Evolutionary conservation across 2,888 invertebrate species (phyloP), one percentile per base, ranked within the genome.

Genomic region (Plutella xylostella): DNA sequence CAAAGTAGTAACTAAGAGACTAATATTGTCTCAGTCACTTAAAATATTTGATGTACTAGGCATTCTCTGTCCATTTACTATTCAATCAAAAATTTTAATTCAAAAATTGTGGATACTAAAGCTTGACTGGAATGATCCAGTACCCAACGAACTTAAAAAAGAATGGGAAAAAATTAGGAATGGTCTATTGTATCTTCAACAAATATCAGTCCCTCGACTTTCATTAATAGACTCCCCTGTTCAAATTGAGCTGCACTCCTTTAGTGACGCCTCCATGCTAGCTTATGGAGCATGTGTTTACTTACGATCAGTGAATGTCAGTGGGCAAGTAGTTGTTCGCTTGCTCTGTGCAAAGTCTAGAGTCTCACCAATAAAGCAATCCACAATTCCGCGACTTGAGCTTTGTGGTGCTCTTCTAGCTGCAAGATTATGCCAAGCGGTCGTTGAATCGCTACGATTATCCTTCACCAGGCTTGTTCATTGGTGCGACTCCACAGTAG

Each of bases 1-100:
- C n/a, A n/a, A n/a, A n/a, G 25, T 21, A 9, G 14, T 51, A 7
- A 54, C 50, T 1, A 55, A 57, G 15, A 35, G 55, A 14, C 31
- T 17, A 0, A 50, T 45, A 7, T 28, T 45, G 15, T 37, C 37
- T 3, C 4, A 22, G 11, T 28, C 30, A 2, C 33, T 20, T 12
- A 18, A 20, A 11, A 35, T 34, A 4, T 45, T 48, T 28, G 50
- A 50, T 40, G 46, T 45, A 6, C 37, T 48, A 17, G 48, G 48
- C 4, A 33, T 50, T 3, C 18, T 48, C 11, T 17, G 21, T 6
- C 44, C 44, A 12, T 46, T 41, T 31, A 46, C 42, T 0, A 19
- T 48, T 15, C 7, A 20, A n/a, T 25, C 46, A 4, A 45, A 45
- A 22, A 18, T 48, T 6, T 35, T 48, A 12, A 12, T 48, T 11